A percentile compares a stretch with the other conserved stretches of the same genome.
Evolutionary conservation across 64 coral and sea anemone genomes (phyloP).

Genomic region (Stichodactyla helianthus): DNA sequence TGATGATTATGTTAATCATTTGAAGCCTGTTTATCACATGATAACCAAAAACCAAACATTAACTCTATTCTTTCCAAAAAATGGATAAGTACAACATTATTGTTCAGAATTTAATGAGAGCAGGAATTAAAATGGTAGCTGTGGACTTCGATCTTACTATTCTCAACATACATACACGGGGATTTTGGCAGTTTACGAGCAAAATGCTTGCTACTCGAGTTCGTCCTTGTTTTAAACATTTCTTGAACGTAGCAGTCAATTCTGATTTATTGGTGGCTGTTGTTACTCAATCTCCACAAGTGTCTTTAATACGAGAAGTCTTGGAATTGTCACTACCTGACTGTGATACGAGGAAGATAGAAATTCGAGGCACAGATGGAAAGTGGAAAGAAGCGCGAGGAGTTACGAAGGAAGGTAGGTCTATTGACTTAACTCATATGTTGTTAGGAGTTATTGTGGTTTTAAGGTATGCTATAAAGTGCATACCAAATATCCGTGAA

Average conservation of each 20-base stretch:
- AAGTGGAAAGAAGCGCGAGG: constrained; percentile 75
- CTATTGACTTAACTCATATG: not conserved
- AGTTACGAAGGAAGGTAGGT: constrained; percentile 78
- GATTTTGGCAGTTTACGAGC: constrained; percentile 83
- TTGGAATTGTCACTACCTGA: constrained; percentile 56
- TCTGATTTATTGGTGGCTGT: constrained; percentile 66
- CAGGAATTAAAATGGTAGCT: constrained; percentile 87
- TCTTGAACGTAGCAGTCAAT: constrained; percentile 58
- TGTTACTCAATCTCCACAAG: constrained; percentile 87
- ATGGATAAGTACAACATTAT: constrained; percentile 90
- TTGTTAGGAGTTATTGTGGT: not conserved
- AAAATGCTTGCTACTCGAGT: constrained; percentile 71
- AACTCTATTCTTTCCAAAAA: not conserved
- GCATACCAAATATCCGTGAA: too few species aligned
- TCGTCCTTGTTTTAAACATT: constrained; percentile 82
- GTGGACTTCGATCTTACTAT: constrained; percentile 96
- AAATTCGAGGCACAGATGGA: constrained; percentile 69
- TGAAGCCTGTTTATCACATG: not conserved
- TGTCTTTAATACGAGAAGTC: constrained; percentile 74
- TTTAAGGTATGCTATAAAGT: not conserved
- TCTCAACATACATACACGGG: constrained; percentile 79
- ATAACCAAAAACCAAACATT: not conserved
- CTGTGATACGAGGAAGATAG: constrained; percentile 66
- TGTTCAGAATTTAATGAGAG: constrained; percentile 56
- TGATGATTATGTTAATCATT: too few species aligned